Evolutionary conservation across 2,888 invertebrate genomes (phyloP).

Genomic region (Autographa gamma): DNA sequence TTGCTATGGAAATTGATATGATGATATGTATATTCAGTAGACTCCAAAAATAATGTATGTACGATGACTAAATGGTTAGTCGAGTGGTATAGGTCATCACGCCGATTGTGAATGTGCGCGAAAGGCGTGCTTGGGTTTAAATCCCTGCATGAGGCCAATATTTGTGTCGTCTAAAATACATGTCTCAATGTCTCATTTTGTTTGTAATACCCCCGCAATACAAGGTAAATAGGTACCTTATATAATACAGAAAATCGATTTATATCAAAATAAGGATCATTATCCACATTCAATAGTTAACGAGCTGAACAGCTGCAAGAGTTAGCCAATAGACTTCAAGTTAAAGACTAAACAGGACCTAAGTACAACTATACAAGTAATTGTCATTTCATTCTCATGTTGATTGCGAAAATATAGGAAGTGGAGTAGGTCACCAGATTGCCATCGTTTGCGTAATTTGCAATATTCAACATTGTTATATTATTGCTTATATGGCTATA

Average conservation of each 20-base stretch:
- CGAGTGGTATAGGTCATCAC: too few species aligned
- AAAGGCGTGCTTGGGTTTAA: too few species aligned
- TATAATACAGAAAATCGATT: neutral
- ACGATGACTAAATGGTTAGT: too few species aligned
- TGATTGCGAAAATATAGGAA: slow-evolving; percentile 46
- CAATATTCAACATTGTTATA: slow-evolving; percentile 41
- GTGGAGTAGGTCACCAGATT: slow-evolving; percentile 51
- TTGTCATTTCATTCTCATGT: slow-evolving; percentile 39
- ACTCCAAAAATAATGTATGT: too few species aligned
- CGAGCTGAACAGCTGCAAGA: neutral
- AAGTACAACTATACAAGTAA: slow-evolving; percentile 18
- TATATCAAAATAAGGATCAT: neutral
- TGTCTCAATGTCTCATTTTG: too few species aligned
- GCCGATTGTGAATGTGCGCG: too few species aligned
- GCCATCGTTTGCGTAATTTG: slow-evolving; percentile 54
- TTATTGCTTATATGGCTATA: neutral
- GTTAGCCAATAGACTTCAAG: neutral
- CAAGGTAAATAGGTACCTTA: too few species aligned
- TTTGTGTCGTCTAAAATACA: too few species aligned
- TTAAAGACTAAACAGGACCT: neutral
- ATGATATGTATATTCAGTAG: too few species aligned
- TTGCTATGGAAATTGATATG: too few species aligned
- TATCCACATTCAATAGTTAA: neutral
- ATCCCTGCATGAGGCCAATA: too few species aligned
- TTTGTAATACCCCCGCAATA: too few species aligned